phyloP scores from a whole-genome alignment of 2,113 vertebrate species.

The Gymnogyps californianus region DNA sequence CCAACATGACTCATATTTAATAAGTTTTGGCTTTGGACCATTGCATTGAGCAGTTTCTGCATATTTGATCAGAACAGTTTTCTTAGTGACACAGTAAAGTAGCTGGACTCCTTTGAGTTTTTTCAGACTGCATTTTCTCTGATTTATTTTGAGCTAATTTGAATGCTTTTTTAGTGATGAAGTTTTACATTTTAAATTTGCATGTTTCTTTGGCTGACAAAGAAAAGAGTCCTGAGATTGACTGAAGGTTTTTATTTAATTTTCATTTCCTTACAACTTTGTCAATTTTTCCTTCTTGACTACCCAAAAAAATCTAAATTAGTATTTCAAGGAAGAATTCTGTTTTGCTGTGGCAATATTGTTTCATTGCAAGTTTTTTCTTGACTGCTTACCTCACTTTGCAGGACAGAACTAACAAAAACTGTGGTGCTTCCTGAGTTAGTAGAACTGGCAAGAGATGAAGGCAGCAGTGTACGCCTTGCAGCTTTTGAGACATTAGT shows the following conservation, averaged over 20 bases:
- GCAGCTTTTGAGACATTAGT: slow-evolving; percentile 92
- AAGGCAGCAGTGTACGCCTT: slow-evolving; percentile 85
- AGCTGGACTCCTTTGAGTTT: neutral
- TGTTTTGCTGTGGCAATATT: neutral
- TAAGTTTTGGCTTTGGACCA: neutral
- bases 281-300: neutral
- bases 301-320: neutral
- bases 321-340: neutral
- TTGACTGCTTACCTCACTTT: slow-evolving; percentile 10
- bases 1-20: neutral
- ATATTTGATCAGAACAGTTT: neutral
- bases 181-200: neutral
- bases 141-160: neutral
- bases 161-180: neutral
- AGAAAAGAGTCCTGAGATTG: neutral
- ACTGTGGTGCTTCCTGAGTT: slow-evolving; percentile 87
- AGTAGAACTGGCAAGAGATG: slow-evolving; percentile 86
- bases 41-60: neutral
- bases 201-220: neutral
- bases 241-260: neutral
- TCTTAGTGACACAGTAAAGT: neutral
- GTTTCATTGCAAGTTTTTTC: neutral
- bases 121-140: neutral
- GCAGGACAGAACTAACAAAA: slow-evolving; percentile 88
- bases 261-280: neutral